Evolutionary conservation across 2,113 vertebrate species (phyloP), one percentile per base, ranked within the genome.

Genomic region (Ovibos moschatus): DNA sequence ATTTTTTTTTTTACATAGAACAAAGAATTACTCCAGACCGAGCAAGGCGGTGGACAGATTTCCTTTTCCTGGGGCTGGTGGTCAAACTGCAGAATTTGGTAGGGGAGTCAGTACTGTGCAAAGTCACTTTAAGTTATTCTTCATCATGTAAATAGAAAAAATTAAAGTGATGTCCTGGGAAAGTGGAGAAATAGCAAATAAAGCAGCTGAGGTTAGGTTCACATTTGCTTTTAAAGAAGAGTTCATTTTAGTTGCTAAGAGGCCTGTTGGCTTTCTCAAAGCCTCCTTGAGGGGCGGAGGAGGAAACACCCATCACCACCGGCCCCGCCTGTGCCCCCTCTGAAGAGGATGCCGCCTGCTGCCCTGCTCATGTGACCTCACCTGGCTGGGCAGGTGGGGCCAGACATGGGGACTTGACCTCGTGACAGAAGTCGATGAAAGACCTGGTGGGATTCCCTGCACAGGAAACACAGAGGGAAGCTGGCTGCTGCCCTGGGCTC

Each of bases 391-490:
- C 3, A 14, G 30, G 33, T 47, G 50, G 82, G n/a, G 43, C 23
- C 1, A 30, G 67, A 55, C 27, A 3, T 3, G 30, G 92, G 86
- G 9, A 13, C 60, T 12, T 50, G 50, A 33, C 43, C 1, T 0
- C 0, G 19, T 15, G 50, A 50, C 14, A 8, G 17, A 3, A 8
- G n/a, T 7, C 3, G 30, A 1, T 6, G 19, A 11, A 7, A 57
- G 67, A 25, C 19, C 33, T 30, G 33, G 1, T 19, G 53, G 43
- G 78, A 7, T 2, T 30, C 36, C 23, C 8, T 0, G 1, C 6
- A 12, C 0, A 2, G 53, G 23, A 21, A 47, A 30, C 5, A 6
- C 5, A 0, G 1, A 55, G 43, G 33, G 19, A 28, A 5, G 21
- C 33, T n/a, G 40, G 33, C 11, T 4, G 12, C 55, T 12, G 28